These are phyloP conservation scores for Cryptocephalus primarius DNA, from an alignment of 2,888 invertebrate genomes.

Conservation along the genomic window DNA sequence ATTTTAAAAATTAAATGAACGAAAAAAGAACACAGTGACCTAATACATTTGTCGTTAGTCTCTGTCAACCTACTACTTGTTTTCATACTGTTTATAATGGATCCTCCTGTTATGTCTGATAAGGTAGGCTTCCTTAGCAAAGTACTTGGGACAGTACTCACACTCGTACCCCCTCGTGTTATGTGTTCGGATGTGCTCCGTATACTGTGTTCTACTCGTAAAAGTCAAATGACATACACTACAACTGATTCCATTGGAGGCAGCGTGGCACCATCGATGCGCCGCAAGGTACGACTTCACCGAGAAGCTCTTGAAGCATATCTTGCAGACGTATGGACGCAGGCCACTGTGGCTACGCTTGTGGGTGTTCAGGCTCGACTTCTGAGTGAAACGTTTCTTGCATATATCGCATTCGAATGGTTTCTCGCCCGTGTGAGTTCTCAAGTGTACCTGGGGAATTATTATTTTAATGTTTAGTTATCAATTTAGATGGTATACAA, in stretches of 20 bases:
- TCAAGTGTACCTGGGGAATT: constrained; percentile 53
- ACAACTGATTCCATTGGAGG: constrained; percentile 56
- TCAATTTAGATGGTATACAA: neutral
- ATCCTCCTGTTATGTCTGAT: constrained; percentile 69
- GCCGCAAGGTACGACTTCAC: constrained; percentile 74
- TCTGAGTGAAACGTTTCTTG: constrained; percentile 69
- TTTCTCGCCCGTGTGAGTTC: constrained; percentile 67
- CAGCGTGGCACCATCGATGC: constrained; percentile 71
- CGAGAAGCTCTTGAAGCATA: constrained; percentile 69
- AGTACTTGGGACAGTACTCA: constrained; percentile 61
- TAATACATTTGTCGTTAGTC: too few species aligned
- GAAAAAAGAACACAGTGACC: too few species aligned
- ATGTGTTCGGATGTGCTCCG: constrained; percentile 66
- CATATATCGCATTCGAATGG: constrained; percentile 67
- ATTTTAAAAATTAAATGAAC: too few species aligned
- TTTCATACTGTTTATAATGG: constrained; percentile 40
- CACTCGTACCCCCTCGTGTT: constrained; percentile 62
- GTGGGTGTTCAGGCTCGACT: constrained; percentile 71
- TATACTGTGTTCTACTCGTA: constrained; percentile 64
- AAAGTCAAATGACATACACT: constrained; percentile 63
- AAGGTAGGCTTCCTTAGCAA: constrained; percentile 66
- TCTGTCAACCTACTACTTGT: neutral
- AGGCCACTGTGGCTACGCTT: constrained; percentile 72
- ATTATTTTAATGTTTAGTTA: neutral
- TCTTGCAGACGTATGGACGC: constrained; percentile 67